Conservation (phyloP, 64 coral and sea anemone species). For the Dendronephthya gigantea region DNA sequence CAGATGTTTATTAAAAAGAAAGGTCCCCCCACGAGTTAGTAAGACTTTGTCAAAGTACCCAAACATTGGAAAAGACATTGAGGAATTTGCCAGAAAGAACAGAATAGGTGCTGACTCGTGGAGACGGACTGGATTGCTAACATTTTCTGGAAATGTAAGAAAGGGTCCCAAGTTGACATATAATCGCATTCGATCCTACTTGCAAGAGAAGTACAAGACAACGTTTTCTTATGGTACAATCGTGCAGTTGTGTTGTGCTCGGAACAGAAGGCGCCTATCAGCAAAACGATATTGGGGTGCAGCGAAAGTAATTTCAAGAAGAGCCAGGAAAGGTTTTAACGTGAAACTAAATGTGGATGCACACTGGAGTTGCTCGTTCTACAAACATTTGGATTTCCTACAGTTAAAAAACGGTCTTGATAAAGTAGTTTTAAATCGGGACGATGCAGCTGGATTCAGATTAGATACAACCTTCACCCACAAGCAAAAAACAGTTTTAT, state of each 20-base stretch:
- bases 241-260: constrained; percentile 30
- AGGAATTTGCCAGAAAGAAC: constrained; percentile 24
- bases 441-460: neutral
- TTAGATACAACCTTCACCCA: constrained; percentile 6
- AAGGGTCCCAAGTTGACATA: constrained; percentile 41
- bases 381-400: neutral
- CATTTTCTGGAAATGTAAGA: constrained; percentile 42
- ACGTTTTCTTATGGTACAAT: constrained; percentile 31
- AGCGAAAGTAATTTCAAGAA: constrained; percentile 10
- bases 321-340: constrained; percentile 35
- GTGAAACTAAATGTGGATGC: constrained; percentile 18
- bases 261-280: constrained; percentile 31
- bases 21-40: constrained; percentile 20
- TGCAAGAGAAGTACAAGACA: constrained; percentile 18
- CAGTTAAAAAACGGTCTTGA: constrained; percentile 17
- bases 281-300: constrained; percentile 35
- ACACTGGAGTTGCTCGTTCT: constrained; percentile 24
- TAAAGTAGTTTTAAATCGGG: neutral
- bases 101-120: constrained; percentile 44
- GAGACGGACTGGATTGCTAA: constrained; percentile 33
- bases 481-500: neutral
- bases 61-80: constrained; percentile 49
- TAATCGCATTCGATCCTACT: constrained; percentile 9
- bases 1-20: constrained; percentile 32
- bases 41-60: constrained; percentile 44